phyloP scores from a whole-genome alignment of 2,113 vertebrate species.

The Vicugna pacos region DNA sequence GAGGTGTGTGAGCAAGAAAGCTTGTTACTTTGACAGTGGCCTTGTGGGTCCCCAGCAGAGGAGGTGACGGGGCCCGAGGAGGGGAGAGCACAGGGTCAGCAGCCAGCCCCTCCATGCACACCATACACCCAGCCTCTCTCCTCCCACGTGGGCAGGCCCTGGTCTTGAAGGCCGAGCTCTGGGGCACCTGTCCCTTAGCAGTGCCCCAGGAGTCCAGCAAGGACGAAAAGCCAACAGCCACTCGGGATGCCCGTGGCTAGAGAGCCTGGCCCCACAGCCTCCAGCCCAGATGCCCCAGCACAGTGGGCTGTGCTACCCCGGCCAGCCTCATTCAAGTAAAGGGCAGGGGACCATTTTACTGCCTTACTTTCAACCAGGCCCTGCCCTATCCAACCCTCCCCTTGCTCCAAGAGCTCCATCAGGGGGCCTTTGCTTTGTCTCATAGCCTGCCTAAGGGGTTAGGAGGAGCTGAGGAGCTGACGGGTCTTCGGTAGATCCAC shows the following conservation, averaged over 20 bases:
- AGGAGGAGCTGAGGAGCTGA: background rate
- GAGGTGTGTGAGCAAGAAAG: background rate
- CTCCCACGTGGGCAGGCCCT: background rate
- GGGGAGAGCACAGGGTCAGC: background rate
- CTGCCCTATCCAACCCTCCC: background rate
- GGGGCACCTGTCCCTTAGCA: background rate
- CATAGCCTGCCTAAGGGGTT: background rate
- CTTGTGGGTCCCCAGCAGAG: background rate
- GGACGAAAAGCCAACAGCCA: background rate
- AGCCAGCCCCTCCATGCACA: fast-evolving
- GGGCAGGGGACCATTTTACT: background rate
- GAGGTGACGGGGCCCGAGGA: too few species aligned
- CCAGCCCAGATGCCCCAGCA: fast-evolving
- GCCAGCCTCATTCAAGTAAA: background rate
- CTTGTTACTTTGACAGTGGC: background rate
- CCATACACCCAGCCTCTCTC: fast-evolving
- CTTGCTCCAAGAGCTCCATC: background rate
- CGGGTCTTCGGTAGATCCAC: fast-evolving
- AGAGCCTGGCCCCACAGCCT: background rate
- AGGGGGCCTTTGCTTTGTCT: background rate
- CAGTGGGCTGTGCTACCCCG: background rate
- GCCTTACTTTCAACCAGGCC: background rate
- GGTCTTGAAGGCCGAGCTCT: background rate
- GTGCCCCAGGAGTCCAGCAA: background rate
- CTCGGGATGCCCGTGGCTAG: background rate